phyloP scores from a whole-genome alignment of 2,113 vertebrate species.

The Calyptomena viridis region DNA sequence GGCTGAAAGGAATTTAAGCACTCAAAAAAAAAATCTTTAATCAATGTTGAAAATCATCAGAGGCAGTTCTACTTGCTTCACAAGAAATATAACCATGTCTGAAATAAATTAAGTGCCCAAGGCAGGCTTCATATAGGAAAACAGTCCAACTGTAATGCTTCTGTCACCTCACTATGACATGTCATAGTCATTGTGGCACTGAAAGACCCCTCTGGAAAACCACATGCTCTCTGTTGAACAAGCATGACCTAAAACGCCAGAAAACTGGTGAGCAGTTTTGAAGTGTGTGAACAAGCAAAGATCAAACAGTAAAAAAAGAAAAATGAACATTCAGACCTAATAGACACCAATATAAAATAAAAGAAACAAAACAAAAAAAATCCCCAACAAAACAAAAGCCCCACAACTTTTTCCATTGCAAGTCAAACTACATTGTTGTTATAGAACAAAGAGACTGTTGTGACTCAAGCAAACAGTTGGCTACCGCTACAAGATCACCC shows the following conservation, averaged over 20 bases:
- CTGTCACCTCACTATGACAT: not conserved
- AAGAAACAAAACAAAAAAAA: not conserved
- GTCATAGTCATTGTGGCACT: not conserved
- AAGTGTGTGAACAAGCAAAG: not conserved
- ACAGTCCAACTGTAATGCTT: not conserved
- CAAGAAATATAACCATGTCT: not conserved
- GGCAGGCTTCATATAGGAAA: not conserved
- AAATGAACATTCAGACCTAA: not conserved
- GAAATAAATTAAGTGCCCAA: not conserved
- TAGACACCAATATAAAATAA: not conserved
- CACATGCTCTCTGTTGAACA: not conserved
- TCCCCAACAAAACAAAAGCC: not conserved
- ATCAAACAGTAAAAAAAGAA: not conserved
- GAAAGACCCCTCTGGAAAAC: not conserved
- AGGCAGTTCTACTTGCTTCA: not conserved
- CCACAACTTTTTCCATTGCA: not conserved
- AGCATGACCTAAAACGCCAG: fast-evolving
- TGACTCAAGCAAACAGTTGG: not conserved
- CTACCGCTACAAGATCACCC: not conserved
- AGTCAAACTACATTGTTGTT: not conserved
- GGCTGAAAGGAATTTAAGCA: not conserved
- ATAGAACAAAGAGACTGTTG: not conserved
- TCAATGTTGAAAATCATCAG: not conserved
- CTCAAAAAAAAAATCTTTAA: not conserved
- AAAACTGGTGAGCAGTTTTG: not conserved